Conservation (phyloP, 2,113 vertebrate species). For the Mormyrus iriodes region DNA sequence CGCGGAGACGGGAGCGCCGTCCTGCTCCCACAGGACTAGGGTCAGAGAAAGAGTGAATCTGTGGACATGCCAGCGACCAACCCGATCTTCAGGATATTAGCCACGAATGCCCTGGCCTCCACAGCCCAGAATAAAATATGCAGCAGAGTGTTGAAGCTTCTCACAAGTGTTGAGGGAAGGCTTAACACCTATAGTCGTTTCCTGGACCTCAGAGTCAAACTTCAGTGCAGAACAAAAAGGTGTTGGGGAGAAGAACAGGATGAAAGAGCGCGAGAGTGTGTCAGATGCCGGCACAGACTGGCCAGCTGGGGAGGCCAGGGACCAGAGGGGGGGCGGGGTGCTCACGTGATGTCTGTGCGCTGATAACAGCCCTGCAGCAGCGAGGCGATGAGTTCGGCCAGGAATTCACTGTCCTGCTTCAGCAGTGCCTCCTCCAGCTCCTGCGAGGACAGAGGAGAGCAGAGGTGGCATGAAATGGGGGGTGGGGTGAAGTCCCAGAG, state of each 20-base stretch:
- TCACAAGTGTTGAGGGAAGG: not conserved
- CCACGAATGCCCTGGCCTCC: conserved; percentile 17
- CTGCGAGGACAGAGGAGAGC: conserved; percentile 47
- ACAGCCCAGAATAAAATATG: conserved; percentile 14
- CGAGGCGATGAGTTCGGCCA: conserved; percentile 84
- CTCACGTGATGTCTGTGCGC: conserved; percentile 94
- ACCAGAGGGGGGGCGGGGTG: conserved; percentile 31
- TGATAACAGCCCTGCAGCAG: conserved; percentile 96
- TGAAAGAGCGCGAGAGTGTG: not conserved
- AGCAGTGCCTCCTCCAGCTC: conserved; percentile 92
- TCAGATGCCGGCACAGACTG: not conserved
- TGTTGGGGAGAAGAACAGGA: not conserved
- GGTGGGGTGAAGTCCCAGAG: not conserved
- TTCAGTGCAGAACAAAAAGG: not conserved
- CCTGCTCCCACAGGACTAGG: not conserved
- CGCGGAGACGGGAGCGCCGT: not conserved
- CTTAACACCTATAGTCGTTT: not conserved
- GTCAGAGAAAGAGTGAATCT: not conserved
- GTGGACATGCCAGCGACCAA: not conserved
- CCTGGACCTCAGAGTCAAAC: not conserved
- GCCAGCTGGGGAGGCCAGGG: not conserved
- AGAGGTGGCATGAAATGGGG: not conserved
- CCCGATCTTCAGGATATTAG: conserved; percentile 20
- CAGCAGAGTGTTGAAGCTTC: conserved; percentile 14
- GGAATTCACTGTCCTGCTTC: conserved; percentile 82